Evolutionary conservation across 2,113 vertebrate genomes (phyloP).

Genomic region (Sceloporus tristichus): DNA sequence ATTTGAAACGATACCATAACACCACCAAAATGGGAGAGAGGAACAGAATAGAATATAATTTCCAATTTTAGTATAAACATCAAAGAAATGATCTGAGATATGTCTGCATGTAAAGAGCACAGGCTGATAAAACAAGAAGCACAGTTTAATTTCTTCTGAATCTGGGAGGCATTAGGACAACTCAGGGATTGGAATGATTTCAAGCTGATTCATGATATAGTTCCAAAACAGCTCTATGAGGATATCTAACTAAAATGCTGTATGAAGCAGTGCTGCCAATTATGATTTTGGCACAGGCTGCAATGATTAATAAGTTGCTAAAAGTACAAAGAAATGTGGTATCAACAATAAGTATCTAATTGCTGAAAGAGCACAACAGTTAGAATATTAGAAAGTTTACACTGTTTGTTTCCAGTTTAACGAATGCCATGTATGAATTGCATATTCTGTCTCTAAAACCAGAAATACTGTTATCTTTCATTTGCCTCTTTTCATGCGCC

Average conservation of each 20-base stretch:
- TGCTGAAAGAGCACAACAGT: background rate
- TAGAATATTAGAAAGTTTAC: background rate
- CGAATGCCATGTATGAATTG: background rate
- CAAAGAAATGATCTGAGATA: background rate
- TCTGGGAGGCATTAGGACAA: background rate
- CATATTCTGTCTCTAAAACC: background rate
- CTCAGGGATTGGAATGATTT: background rate
- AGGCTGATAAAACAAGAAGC: background rate
- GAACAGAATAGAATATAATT: background rate
- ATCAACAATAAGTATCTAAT: background rate
- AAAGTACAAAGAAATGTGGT: background rate
- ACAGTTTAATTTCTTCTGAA: background rate
- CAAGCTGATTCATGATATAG: background rate
- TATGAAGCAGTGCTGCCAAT: background rate
- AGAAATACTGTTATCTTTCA: background rate
- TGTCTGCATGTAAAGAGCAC: background rate
- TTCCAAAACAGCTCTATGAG: background rate
- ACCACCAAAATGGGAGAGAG: background rate
- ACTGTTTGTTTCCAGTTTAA: slow-evolving; percentile 36
- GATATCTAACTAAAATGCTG: background rate
- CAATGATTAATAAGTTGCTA: background rate
- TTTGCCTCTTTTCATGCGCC: slow-evolving; percentile 20
- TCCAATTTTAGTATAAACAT: background rate
- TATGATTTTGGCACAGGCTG: background rate
- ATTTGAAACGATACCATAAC: background rate